These are phyloP conservation scores for Eristalinus sepulchralis DNA, from an alignment of 2,888 invertebrate species.

Conservation along the genomic window DNA sequence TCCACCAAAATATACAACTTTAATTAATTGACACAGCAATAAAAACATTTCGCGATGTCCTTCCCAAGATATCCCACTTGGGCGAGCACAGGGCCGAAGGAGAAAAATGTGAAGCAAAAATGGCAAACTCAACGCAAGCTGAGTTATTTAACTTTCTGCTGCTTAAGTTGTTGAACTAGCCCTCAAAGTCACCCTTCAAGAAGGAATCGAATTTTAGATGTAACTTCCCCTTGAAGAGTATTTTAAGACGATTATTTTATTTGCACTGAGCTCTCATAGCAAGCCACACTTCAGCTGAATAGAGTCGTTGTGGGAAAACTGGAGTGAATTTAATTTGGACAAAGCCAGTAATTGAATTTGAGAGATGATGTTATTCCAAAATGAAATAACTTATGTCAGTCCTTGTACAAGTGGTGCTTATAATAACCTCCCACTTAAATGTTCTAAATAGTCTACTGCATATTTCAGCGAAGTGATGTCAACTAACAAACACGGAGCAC, in stretches of 20 bases:
- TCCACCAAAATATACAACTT: neutral
- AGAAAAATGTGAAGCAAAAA: neutral
- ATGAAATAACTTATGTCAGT: too few relatives aligned
- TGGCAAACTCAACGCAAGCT: neutral
- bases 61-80: neutral
- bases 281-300: too few relatives aligned
- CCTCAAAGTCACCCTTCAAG: neutral
- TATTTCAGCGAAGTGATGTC: too few relatives aligned
- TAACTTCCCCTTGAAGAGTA: neutral
- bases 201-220: neutral
- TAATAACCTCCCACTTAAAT: too few relatives aligned
- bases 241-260: neutral
- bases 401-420: too few relatives aligned
- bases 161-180: neutral
- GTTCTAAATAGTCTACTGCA: too few relatives aligned
- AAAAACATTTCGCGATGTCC: neutral
- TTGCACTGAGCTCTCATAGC: too few relatives aligned
- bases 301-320: too few relatives aligned
- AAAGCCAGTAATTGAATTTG: too few relatives aligned
- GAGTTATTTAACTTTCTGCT: neutral
- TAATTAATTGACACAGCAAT: neutral
- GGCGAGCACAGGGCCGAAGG: neutral
- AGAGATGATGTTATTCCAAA: too few relatives aligned
- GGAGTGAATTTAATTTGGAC: too few relatives aligned
- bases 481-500: too few relatives aligned